Base-by-base conservation (phyloP, 2,113 vertebrate species). In the Ctenomys sociabilis region DNA sequence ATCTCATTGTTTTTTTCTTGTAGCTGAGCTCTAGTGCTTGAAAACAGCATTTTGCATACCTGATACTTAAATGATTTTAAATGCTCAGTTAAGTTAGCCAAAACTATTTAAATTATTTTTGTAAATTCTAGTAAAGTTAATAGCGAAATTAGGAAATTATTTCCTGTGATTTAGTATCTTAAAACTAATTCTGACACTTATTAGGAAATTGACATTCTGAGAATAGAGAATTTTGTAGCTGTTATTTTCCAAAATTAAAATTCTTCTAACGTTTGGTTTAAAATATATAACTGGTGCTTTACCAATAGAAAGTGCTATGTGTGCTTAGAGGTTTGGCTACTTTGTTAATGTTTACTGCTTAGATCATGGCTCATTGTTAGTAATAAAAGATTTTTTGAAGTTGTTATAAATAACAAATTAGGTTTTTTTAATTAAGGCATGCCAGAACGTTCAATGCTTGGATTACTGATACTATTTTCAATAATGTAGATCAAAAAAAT, bases 101-200 rank as follows among this genome's bases (percentile, higher is more conserved):
- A 49, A 77, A 64, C 52, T 43, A 24, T 32, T 94, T 72, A 72
- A 72, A 32, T 78, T 89, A 61, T 82, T 94, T 96, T 95, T 93
- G 68, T 93, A n/a, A 59, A 81, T 89, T 5, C 22, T 86, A 14
- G 14, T 63, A 94, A 59, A 32, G 2, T 64, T 95, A 49, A 52
- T 83, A 81, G 13, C 43, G 64, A 96, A 82, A 61, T 59, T 22
- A 90, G 61, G 43, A 84, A 77, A 63, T 54, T 45, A 70, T 95
- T 96, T 73, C 73, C 61, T 17, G 7, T 32, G 54, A 93, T 43
- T 80, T 72, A 85, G 49, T 9, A 85, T 16, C 43, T 3, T 75
- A 5, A 43, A 83, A 90, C 11, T 57, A 73, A 66, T 57, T 30
- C 12, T 84, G n/a, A 22, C 32, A 49, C n/a, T 84, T 54, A 90